Evolutionary conservation across 2,113 vertebrate genomes (phyloP).

Genomic region (Illadopsis cleaveri): DNA sequence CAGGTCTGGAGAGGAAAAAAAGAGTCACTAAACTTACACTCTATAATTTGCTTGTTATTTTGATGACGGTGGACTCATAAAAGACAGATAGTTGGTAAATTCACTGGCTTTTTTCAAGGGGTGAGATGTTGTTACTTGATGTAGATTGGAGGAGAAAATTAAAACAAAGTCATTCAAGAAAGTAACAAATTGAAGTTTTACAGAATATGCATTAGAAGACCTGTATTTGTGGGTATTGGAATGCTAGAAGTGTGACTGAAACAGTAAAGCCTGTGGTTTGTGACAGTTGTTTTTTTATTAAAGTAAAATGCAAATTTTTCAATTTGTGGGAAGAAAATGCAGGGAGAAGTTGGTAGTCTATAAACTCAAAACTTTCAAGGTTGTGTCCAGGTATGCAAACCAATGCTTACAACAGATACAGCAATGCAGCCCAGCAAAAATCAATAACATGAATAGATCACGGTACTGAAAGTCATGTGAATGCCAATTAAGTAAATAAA

Average conservation of each 20-base stretch:
- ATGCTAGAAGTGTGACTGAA: neutral
- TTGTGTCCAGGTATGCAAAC: constrained; percentile 27
- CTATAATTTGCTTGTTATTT: neutral
- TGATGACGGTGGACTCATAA: neutral
- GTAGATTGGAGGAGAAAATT: neutral
- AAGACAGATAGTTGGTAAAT: neutral
- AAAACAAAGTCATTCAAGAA: neutral
- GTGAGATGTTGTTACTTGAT: neutral
- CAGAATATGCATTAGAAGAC: neutral
- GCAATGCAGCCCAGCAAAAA: neutral
- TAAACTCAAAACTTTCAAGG: constrained; percentile 38
- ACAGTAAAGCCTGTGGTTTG: neutral
- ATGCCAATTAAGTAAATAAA: constrained; percentile 39
- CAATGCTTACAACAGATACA: neutral
- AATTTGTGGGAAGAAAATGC: neutral
- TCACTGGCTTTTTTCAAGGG: neutral
- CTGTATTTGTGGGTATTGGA: neutral
- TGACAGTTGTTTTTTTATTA: neutral
- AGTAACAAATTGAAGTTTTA: neutral
- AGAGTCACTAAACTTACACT: neutral
- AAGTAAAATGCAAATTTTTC: neutral
- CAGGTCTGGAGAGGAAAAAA: neutral
- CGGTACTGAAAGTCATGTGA: constrained; percentile 33
- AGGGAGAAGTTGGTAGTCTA: neutral
- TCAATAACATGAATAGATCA: constrained; percentile 19